Evolutionary conservation across 2,797 vertebrate genomes (phyloP).

Genomic region (Pangasius mekongensis): DNA sequence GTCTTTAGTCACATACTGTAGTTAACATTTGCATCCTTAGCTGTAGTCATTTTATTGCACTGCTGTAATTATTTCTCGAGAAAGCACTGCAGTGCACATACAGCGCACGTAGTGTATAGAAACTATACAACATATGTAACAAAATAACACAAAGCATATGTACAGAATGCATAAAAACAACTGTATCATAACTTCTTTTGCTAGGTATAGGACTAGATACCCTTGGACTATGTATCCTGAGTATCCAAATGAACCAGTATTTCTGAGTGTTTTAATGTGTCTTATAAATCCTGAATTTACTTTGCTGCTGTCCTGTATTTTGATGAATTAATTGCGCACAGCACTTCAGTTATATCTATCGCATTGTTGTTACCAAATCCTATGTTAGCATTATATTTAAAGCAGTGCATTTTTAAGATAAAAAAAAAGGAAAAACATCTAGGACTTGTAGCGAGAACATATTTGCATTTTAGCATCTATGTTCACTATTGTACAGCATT

Average conservation of each 20-base stretch:
- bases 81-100: not conserved
- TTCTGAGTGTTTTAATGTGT: not conserved
- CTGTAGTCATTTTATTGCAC: not conserved
- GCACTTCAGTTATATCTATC: not conserved
- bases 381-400: not conserved
- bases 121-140: not conserved
- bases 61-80: not conserved
- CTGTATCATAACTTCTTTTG: not conserved
- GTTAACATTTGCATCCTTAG: not conserved
- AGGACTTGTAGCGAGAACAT: not conserved
- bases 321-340: not conserved
- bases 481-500: not conserved
- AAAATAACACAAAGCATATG: not conserved
- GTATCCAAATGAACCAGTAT: not conserved
- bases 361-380: not conserved
- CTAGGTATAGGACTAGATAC: not conserved
- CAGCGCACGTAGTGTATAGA: too few species aligned
- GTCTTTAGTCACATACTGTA: not conserved
- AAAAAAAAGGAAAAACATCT: not conserved
- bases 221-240: not conserved
- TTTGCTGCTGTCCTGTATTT: not conserved
- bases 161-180: not conserved
- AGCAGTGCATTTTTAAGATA: not conserved
- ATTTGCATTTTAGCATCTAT: not conserved
- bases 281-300: not conserved